phyloP scores from a whole-genome alignment of 2,888 invertebrate species.

The Ephialtes manifestator region DNA sequence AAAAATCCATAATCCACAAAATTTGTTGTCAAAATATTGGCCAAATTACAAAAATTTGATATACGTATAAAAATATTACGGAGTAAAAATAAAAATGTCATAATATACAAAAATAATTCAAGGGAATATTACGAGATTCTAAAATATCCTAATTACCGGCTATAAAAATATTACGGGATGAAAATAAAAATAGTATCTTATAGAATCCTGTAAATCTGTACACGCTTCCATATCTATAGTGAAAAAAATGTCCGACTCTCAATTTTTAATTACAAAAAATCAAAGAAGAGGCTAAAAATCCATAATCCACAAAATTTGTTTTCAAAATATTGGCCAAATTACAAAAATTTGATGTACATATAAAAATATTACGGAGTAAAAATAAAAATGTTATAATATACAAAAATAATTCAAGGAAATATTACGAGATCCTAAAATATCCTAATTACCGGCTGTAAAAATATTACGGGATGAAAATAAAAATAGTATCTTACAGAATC shows the following conservation, averaged over 20 bases:
- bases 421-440: background rate
- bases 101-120: no score
- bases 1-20: constrained; percentile 25
- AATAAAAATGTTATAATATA: no score
- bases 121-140: background rate
- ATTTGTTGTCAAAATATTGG: constrained; percentile 38
- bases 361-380: no score
- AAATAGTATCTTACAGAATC: constrained; percentile 45
- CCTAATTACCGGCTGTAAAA: background rate
- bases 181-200: constrained; percentile 42
- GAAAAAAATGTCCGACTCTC: background rate
- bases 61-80: no score
- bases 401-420: no score
- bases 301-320: constrained; percentile 38
- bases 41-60: constrained; percentile 11
- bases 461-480: background rate
- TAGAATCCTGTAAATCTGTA: constrained; percentile 52
- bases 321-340: constrained; percentile 21
- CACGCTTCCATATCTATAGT: constrained; percentile 57
- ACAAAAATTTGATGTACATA: background rate
- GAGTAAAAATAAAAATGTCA: no score
- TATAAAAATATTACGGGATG: background rate
- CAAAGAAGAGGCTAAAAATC: background rate
- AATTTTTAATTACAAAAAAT: constrained; percentile 31
- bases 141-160: background rate